Evolutionary conservation across 2,797 vertebrate genomes (phyloP), one percentile per base, ranked within the genome.

Genomic region (Micropoecilia bifurca): DNA sequence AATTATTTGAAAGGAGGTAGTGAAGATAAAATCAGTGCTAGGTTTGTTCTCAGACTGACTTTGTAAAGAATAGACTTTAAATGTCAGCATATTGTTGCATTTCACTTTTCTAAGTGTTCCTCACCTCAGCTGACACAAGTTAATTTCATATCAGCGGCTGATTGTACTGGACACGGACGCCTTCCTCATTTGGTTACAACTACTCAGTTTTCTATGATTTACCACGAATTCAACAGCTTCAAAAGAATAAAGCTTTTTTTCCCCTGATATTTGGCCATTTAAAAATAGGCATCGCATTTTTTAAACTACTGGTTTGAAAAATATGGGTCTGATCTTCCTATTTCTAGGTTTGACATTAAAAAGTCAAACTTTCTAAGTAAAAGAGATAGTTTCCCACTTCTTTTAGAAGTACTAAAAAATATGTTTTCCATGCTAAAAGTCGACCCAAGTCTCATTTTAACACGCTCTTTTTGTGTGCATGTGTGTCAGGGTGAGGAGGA

Each of bases 221-320:
- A 22, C 20, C 41, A 0, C 9, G 1, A 68, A 68, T 41, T 12
- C 18, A 66, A 30, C 16, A 6, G 33, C 33, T 66, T 66, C 36
- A 66, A 66, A 66, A 18, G 18, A 39, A 39, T 39, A 9, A 22
- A 50, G 7, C 48, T 33, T 20, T 36, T 36, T 3, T 16, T 12
- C 1, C 20, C 36, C 12, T 22, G 9, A 57, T 16, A 7, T 71
- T 75, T 53, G 1, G 25, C 63, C 14, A n/a, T 9, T 81, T 3
- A 3, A 61, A 74, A 73, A 1, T 3, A 50, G 8, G 18, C 47
- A 48, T 43, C 50, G 14, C 66, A 22, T 48, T 74, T 48, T 22
- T 68, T 16, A 41, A 14, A 18, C 45, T 59, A 69, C 0, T 66
- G 78, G 68, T 80, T 73, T 71, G 3, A n/a, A 22, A 78, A 85